Evolutionary conservation across 2,888 invertebrate species (phyloP), one percentile per base, ranked within the genome.

Genomic region (Acanthosepion pharaonis): DNA sequence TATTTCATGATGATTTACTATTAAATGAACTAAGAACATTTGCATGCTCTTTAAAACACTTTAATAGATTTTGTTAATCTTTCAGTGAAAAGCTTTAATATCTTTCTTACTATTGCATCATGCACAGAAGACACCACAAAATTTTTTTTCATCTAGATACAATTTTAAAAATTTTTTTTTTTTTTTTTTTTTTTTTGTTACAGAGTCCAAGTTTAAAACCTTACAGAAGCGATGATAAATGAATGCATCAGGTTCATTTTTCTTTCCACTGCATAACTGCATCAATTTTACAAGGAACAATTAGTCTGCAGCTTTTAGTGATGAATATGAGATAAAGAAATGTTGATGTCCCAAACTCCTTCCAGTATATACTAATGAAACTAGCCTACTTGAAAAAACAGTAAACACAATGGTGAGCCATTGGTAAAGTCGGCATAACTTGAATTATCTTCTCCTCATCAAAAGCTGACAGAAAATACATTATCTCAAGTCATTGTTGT

Each of bases 161-260:
- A 91, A 23, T 91, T 55, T 28, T 51, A 55, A 55, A 11, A 55
- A 15, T 55, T 20, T 23, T 55, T 33, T 91, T 25, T 95, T 51
- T 94, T 91, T 95, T 53, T 94, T 94, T 96, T 96, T 42, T 42
- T 42, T 42, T 42, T 42, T 42, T 42, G 42, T 42, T 42, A 94
- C 96, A 96, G 96, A 96, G 94, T 96, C 95, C 53, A 97, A 96
- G 95, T 97, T 96, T 94, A 96, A 96, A 94, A 95, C 96, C 25
- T 94, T 96, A 95, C 96, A 96, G 94, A 96, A 96, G 94, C 96
- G 96, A 95, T 96, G 95, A 96, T 94, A 33, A 42, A 94, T 53
- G 28, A 49, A 55, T 59, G 5, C n/a, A 33, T 78, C n/a, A 3
- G 78, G 11, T 78, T 78, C n/a, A 3, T 78, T n/a, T n/a, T 78